phyloP scores from a whole-genome alignment of 2,797 vertebrate genomes.

The Trachops cirrhosus region DNA sequence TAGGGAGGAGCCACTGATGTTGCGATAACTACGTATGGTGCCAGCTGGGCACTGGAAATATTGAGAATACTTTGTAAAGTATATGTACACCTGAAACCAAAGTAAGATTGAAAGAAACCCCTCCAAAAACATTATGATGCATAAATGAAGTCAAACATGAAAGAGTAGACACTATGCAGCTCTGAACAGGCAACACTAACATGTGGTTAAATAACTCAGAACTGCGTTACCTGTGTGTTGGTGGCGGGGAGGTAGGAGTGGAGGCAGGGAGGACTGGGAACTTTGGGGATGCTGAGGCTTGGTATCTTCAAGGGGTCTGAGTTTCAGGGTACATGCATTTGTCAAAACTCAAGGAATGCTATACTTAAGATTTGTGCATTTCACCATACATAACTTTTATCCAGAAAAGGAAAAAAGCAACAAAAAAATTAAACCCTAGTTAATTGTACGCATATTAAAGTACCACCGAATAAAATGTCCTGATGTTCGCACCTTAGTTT shows the following conservation, averaged over 20 bases:
- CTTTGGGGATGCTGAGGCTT: background rate
- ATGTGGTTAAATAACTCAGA: background rate
- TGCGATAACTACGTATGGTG: background rate
- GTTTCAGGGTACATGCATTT: background rate
- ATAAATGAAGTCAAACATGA: background rate
- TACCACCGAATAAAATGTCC: background rate
- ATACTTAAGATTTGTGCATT: background rate
- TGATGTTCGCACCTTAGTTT: background rate
- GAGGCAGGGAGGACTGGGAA: background rate
- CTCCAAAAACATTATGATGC: background rate
- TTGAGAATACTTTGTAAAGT: background rate
- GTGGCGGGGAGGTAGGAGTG: background rate
- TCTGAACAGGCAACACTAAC: background rate
- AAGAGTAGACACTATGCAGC: background rate
- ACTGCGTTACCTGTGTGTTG: rapidly evolving
- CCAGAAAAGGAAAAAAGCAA: background rate
- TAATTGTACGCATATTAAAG: background rate
- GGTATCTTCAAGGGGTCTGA: background rate
- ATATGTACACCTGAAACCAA: background rate
- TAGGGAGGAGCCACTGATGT: too few species aligned
- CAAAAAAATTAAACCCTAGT: background rate
- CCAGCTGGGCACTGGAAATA: background rate
- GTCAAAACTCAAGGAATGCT: background rate
- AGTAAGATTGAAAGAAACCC: background rate
- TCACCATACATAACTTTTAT: background rate